Evolutionary conservation across 2,888 invertebrate species (phyloP).

Genomic region (Ophion ventricosus): DNA sequence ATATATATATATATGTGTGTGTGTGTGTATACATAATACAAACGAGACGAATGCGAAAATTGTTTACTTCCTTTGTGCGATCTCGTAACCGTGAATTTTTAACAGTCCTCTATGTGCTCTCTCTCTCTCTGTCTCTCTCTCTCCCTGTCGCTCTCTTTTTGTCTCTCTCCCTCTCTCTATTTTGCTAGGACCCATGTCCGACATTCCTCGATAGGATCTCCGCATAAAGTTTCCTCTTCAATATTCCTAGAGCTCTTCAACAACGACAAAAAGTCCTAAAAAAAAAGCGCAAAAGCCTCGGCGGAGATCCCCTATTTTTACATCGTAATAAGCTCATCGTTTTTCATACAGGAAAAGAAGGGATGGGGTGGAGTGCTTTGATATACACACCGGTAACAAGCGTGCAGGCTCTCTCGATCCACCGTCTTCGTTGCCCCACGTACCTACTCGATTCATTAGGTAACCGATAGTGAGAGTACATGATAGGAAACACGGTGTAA

Average conservation of each 20-base stretch:
- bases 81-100: conserved; percentile 47
- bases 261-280: no score
- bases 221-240: no score
- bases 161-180: no score
- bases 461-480: conserved; percentile 61
- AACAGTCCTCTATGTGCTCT: conserved; percentile 8
- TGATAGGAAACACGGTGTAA: conserved; percentile 57
- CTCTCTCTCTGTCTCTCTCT: not conserved
- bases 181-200: no score
- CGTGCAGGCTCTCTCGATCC: conserved; percentile 12
- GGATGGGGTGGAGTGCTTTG: not conserved
- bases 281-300: not conserved
- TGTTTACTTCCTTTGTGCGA: conserved; percentile 42
- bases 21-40: not conserved
- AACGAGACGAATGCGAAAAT: conserved; percentile 7
- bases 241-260: no score
- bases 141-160: no score
- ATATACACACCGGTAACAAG: not conserved
- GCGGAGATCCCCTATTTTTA: not conserved
- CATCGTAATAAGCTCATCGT: not conserved
- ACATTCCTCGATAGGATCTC: no score
- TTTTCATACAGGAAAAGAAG: not conserved
- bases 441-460: conserved; percentile 55
- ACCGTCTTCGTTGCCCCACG: conserved; percentile 52
- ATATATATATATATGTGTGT: no score